Conservation (phyloP, 2,797 vertebrate species). For the Liasis olivaceus region DNA sequence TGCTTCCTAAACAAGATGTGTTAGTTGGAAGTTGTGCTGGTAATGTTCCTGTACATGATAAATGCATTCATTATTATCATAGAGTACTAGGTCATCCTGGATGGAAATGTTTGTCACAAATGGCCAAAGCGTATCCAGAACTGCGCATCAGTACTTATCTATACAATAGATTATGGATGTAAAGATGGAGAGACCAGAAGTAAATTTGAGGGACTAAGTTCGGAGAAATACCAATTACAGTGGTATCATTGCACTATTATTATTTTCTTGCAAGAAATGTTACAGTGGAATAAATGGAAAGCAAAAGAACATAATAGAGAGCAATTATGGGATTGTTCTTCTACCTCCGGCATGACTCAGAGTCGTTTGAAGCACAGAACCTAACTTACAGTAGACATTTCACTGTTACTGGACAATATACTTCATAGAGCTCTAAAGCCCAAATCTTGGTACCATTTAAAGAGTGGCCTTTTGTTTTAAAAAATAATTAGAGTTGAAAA, state of each 20-base stretch:
- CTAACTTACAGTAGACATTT: neutral
- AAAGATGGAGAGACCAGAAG: neutral
- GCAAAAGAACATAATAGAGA: constrained; percentile 6
- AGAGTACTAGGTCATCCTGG: no score
- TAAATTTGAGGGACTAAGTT: neutral
- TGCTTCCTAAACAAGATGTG: no score
- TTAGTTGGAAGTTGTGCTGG: no score
- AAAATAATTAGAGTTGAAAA: neutral
- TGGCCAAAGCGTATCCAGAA: no score
- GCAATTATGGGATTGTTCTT: neutral
- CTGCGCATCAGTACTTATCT: neutral
- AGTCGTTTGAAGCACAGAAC: neutral
- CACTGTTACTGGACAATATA: neutral
- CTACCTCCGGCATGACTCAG: neutral
- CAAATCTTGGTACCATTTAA: neutral
- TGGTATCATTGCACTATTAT: neutral
- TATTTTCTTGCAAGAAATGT: neutral
- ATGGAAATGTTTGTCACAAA: no score
- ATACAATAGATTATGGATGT: neutral
- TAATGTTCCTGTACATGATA: no score
- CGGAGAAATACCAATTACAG: neutral
- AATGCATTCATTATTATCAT: no score
- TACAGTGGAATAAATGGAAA: constrained; percentile 6
- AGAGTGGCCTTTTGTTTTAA: neutral
- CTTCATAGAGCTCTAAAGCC: neutral